Conservation (phyloP, 2,888 invertebrate species). For the Cremastobaeus sp. region DNA sequence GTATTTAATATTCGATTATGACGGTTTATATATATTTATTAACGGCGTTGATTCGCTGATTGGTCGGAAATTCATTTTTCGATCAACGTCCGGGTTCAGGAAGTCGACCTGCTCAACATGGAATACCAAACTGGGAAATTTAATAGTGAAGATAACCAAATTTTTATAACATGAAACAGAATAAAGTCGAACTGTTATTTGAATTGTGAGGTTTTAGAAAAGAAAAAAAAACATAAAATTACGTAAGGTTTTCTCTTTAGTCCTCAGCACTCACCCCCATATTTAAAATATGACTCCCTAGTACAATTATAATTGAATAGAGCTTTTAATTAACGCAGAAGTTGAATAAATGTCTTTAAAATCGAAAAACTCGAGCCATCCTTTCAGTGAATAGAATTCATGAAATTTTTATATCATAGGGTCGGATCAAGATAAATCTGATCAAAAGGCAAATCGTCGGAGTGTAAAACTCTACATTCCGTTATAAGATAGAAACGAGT, state of each 20-base stretch:
- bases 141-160: too few relatives aligned
- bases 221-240: too few relatives aligned
- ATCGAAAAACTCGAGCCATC: constrained; percentile 2
- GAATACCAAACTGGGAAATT: too few relatives aligned
- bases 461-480: constrained; percentile 31
- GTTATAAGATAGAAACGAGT: constrained; percentile 31
- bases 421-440: constrained; percentile 28
- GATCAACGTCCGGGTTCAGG: constrained; percentile 34
- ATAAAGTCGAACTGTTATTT: too few relatives aligned
- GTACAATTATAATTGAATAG: background rate
- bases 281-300: background rate
- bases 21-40: too few relatives aligned
- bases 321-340: constrained; percentile 11
- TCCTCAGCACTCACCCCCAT: too few relatives aligned
- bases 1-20: too few relatives aligned
- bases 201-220: too few relatives aligned
- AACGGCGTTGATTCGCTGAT: too few relatives aligned
- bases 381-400: constrained; percentile 14
- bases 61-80: constrained; percentile 27
- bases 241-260: too few relatives aligned
- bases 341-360: background rate
- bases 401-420: constrained; percentile 17
- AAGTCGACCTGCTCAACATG: too few relatives aligned
- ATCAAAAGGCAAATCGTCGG: constrained; percentile 33
- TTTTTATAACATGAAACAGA: too few relatives aligned